phyloP scores from a whole-genome alignment of 2,113 vertebrate genomes.

The Serinus canaria region DNA sequence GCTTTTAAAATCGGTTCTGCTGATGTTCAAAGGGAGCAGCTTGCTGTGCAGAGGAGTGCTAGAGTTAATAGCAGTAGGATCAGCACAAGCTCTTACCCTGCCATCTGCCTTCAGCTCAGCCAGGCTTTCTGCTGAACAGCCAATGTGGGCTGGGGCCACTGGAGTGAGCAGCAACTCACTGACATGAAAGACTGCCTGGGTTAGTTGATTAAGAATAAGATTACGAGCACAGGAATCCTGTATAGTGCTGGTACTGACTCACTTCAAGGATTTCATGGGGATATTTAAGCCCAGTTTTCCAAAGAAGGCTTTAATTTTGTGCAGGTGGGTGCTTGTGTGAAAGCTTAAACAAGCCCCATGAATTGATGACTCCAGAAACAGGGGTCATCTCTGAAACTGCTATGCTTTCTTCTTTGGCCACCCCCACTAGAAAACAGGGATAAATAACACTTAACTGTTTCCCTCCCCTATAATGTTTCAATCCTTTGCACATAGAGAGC shows the following conservation, averaged over 20 bases:
- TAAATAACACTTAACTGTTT: neutral
- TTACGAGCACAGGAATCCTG: neutral
- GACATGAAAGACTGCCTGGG: slow-evolving; percentile 29
- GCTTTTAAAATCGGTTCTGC: slow-evolving; percentile 15
- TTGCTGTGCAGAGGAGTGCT: slow-evolving; percentile 44
- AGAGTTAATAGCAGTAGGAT: slow-evolving; percentile 42
- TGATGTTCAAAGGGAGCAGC: slow-evolving; percentile 57
- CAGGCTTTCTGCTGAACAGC: slow-evolving; percentile 49
- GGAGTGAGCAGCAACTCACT: slow-evolving; percentile 26
- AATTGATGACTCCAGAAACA: neutral
- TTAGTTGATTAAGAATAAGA: slow-evolving; percentile 43
- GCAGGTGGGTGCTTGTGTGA: neutral
- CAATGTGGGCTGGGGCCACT: neutral
- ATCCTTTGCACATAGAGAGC: neutral
- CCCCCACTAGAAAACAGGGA: neutral
- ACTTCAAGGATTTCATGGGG: neutral
- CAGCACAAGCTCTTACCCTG: slow-evolving; percentile 39
- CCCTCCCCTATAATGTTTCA: neutral
- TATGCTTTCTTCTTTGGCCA: neutral
- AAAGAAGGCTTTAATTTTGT: neutral
- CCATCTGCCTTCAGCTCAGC: slow-evolving; percentile 57
- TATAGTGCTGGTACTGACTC: neutral
- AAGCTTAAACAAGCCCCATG: neutral
- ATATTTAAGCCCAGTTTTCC: neutral
- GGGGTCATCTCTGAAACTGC: neutral